Percentiles rank a stretch among this genome's conserved stretches.
phyloP scores from a whole-genome alignment of 2,888 invertebrate genomes.

The Cantharis flavilabris region DNA sequence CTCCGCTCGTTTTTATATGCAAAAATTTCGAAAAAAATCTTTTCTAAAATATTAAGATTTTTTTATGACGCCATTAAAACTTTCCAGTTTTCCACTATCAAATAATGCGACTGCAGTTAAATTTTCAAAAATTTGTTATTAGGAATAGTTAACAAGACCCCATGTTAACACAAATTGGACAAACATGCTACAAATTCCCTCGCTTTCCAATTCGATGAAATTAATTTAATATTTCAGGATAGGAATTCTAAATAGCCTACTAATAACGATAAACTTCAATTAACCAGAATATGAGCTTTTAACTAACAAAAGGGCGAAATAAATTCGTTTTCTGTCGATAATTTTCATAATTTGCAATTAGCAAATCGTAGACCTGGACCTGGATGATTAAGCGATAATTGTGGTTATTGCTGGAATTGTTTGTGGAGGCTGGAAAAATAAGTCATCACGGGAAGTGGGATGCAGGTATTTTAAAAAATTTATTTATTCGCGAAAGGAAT shows the following conservation, averaged over 20 bases:
- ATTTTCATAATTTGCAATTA: neutral
- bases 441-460: neutral
- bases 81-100: neutral
- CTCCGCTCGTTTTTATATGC: neutral
- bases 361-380: neutral
- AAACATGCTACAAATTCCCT: neutral
- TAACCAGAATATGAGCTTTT: neutral
- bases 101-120: neutral
- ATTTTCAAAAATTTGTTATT: neutral
- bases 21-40: neutral
- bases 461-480: neutral
- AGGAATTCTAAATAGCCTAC: neutral
- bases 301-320: neutral
- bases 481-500: slow-evolving; percentile 12
- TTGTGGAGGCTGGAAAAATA: neutral
- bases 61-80: neutral
- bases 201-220: neutral
- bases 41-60: neutral
- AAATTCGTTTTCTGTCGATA: neutral
- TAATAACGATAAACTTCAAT: neutral
- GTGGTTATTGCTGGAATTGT: neutral
- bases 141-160: neutral
- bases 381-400: neutral
- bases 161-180: neutral
- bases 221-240: neutral